Percentiles rank a stretch among this genome's conserved stretches.
These are phyloP conservation scores for Poliocrania exsul DNA, from an alignment of 2,797 vertebrate species.

Conservation along the genomic window DNA sequence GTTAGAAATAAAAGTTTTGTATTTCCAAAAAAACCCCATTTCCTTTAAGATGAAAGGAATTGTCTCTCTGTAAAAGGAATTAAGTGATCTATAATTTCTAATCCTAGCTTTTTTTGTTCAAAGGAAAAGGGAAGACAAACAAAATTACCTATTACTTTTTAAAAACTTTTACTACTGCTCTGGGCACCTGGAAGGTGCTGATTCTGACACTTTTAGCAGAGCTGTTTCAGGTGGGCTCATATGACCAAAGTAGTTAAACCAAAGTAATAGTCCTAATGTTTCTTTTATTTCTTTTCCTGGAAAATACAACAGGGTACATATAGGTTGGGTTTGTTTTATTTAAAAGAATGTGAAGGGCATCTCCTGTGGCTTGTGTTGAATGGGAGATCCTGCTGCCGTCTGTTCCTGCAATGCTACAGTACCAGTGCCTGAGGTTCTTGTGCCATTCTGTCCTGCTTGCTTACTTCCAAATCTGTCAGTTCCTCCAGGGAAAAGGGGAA, in stretches of 20 bases:
- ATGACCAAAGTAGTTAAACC: background rate
- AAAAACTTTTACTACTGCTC: background rate
- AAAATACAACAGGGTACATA: background rate
- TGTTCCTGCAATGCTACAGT: background rate
- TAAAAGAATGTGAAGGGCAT: background rate
- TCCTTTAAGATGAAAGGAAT: background rate
- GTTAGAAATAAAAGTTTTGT: background rate
- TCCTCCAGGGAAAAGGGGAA: background rate
- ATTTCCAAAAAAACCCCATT: background rate
- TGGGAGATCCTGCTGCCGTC: background rate
- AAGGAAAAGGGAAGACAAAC: background rate
- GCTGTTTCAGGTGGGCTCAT: background rate
- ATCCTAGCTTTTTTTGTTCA: background rate
- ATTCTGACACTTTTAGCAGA: background rate
- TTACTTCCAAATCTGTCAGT: background rate
- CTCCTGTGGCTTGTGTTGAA: background rate
- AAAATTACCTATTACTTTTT: background rate
- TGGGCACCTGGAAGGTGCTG: background rate
- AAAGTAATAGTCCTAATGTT: background rate
- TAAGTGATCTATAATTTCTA: background rate
- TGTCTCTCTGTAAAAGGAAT: background rate
- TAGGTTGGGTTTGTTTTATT: background rate
- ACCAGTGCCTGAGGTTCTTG: background rate
- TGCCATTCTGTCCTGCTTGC: background rate
- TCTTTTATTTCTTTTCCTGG: background rate